Conservation (phyloP, 2,888 invertebrate genomes). For the Eristalis arbustorum region DNA sequence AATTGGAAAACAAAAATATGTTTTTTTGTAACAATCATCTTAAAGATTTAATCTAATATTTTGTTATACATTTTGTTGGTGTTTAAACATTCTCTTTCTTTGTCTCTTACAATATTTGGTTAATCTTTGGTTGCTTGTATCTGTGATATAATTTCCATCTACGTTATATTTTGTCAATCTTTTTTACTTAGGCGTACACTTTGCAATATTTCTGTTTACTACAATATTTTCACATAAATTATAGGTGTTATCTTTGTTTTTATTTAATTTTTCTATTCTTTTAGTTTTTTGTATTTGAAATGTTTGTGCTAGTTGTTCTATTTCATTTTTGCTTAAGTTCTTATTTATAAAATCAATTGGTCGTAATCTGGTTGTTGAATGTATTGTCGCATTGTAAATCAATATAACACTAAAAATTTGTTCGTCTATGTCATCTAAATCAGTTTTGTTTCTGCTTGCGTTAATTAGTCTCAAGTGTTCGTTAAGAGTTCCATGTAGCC, state of each 20-base stretch:
- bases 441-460: background rate
- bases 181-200: conserved; percentile 19
- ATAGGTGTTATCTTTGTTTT: background rate
- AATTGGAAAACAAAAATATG: background rate
- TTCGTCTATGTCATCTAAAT: conserved; percentile 1
- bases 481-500: conserved; percentile 18
- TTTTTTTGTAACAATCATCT: no score
- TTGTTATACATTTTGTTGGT: no score
- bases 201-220: conserved; percentile 15
- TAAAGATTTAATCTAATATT: no score
- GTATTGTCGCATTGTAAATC: conserved; percentile 11
- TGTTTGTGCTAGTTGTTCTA: no score
- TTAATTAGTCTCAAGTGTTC: conserved; percentile 9
- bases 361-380: conserved; percentile 1
- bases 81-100: conserved; percentile 5
- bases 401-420: background rate
- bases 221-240: conserved; percentile 19
- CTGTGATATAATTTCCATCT: conserved; percentile 10
- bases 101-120: conserved; percentile 12
- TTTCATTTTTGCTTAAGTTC: no score
- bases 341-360: background rate
- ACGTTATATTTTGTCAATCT: conserved; percentile 2
- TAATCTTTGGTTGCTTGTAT: conserved; percentile 11
- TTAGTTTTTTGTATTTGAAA: background rate
- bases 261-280: background rate